phyloP scores from a whole-genome alignment of 2,113 vertebrate genomes.

The Collichthys lucidus region DNA sequence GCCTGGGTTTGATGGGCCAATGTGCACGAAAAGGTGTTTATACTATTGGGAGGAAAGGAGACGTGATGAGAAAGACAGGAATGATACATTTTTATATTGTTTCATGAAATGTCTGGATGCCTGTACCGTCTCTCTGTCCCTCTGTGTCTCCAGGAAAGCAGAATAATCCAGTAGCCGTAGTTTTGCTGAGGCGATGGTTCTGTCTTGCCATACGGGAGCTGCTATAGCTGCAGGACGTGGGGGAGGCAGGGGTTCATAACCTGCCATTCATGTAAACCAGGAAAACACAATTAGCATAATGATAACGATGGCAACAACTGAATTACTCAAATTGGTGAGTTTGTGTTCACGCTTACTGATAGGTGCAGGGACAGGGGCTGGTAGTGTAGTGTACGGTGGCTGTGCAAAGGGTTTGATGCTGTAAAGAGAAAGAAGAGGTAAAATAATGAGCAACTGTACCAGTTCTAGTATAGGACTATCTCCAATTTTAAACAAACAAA shows the following conservation, averaged over 20 bases:
- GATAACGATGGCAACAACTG: not conserved
- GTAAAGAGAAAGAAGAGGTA: slow-evolving; percentile 37
- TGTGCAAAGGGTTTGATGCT: slow-evolving; percentile 99
- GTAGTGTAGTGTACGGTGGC: slow-evolving; percentile 90
- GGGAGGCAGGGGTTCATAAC: slow-evolving; percentile 91
- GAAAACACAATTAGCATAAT: slow-evolving; percentile 1
- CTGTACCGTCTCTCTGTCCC: slow-evolving; percentile 92
- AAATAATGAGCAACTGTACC: slow-evolving; percentile 5
- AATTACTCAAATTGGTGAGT: not conserved
- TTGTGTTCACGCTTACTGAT: slow-evolving; percentile 87
- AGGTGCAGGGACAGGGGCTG: slow-evolving; percentile 89
- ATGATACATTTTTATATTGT: not conserved
- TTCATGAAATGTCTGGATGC: not conserved
- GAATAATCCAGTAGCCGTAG: slow-evolving; percentile 95
- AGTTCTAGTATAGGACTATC: not conserved
- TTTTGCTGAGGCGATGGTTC: slow-evolving; percentile 93
- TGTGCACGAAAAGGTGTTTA: slow-evolving; percentile 97
- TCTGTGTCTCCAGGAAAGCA: slow-evolving; percentile 94
- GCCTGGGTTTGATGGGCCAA: slow-evolving; percentile 92
- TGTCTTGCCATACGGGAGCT: slow-evolving; percentile 93
- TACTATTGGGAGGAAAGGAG: slow-evolving; percentile 81
- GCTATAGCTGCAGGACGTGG: slow-evolving; percentile 89
- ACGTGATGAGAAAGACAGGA: not conserved
- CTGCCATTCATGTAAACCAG: slow-evolving; percentile 71
- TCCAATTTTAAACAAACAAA: slow-evolving; percentile 26